Conservation (phyloP, 1,140 invertebrate species). For the Zaprionus ornatus region DNA sequence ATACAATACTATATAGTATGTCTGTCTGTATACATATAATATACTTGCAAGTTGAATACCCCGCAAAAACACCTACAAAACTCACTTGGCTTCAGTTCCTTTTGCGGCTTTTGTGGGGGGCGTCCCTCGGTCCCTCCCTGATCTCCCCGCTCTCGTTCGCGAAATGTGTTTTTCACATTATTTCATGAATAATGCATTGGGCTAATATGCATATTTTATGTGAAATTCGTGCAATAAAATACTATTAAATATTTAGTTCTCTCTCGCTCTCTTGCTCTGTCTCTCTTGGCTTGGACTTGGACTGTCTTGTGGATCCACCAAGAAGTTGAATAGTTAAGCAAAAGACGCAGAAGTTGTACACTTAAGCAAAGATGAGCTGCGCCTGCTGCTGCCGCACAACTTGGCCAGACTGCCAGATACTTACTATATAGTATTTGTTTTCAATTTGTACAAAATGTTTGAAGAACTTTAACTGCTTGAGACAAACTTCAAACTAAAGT, state of each 20-base stretch:
- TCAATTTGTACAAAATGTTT: not conserved
- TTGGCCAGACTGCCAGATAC: not conserved
- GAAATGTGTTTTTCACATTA: conserved; percentile 82
- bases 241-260: conserved; percentile 83
- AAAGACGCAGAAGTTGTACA: conserved; percentile 28
- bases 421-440: conserved; percentile 1
- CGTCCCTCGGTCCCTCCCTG: no score
- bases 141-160: conserved; percentile 21
- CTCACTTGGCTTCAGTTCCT: conserved; percentile 18
- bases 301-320: conserved; percentile 37
- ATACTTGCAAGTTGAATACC: conserved; percentile 22
- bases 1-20: conserved; percentile 15
- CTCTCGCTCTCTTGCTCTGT: conserved; percentile 44
- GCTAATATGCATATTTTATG: conserved; percentile 83
- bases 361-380: conserved; percentile 28
- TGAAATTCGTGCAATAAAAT: conserved; percentile 83
- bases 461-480: not conserved
- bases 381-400: not conserved
- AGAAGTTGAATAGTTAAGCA: conserved; percentile 50
- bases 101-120: conserved; percentile 37
- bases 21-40: conserved; percentile 9
- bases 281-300: conserved; percentile 21
- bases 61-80: conserved; percentile 21
- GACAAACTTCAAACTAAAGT: not conserved
- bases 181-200: conserved; percentile 81